A percentile compares a stretch with the other conserved stretches of the same genome.
These are phyloP conservation scores for Brenthis daphne DNA, from an alignment of 2,888 invertebrate species.

Conservation along the genomic window DNA sequence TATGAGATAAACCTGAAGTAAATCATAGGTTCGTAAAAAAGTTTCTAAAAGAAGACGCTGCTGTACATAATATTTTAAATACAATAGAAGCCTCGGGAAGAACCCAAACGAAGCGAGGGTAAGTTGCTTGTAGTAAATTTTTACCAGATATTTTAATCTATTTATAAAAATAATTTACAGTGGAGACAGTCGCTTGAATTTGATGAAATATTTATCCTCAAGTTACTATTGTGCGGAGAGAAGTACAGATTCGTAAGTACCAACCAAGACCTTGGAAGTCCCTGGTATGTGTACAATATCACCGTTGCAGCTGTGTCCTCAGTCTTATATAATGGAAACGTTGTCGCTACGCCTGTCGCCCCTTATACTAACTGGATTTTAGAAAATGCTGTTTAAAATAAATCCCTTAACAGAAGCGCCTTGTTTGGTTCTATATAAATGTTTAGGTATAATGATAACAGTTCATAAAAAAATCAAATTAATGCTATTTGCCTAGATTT, in stretches of 20 bases:
- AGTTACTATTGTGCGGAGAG: background rate
- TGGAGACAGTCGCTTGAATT: background rate
- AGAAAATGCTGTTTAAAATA: background rate
- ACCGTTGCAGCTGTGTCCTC: background rate
- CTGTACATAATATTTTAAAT: too few relatives aligned
- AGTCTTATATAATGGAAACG: background rate
- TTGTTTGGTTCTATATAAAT: too few relatives aligned
- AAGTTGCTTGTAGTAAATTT: too few relatives aligned
- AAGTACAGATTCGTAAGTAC: background rate
- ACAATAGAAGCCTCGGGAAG: too few relatives aligned
- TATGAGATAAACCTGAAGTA: too few relatives aligned
- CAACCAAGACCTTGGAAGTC: slow-evolving; percentile 5
- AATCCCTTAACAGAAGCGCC: background rate
- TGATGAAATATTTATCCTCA: slow-evolving; percentile 10
- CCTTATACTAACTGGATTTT: slow-evolving; percentile 11
- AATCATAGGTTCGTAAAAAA: too few relatives aligned
- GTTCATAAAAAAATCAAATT: too few relatives aligned
- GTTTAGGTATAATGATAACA: too few relatives aligned
- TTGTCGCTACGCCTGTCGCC: slow-evolving; percentile 4
- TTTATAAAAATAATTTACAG: background rate
- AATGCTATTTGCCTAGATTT: too few relatives aligned
- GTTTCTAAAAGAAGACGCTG: too few relatives aligned
- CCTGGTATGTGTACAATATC: slow-evolving; percentile 8
- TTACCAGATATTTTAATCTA: too few relatives aligned
- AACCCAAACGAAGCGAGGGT: too few relatives aligned